Base-by-base conservation (phyloP, 1,140 invertebrate genomes). In the Heliconius nattereri region DNA sequence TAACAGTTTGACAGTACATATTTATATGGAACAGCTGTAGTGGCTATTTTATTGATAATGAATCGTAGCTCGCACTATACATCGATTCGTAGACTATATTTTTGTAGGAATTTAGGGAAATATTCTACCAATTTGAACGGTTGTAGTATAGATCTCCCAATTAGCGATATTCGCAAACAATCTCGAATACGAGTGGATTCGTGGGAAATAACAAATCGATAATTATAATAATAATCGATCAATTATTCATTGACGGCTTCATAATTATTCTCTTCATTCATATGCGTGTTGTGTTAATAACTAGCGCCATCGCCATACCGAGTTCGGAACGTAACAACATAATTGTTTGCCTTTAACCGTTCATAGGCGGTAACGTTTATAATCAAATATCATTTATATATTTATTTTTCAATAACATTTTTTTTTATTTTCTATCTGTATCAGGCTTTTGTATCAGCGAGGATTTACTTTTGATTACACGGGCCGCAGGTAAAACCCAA, bases 211-310 rank as follows among this genome's bases (percentile, higher is more conserved):
- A 29, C 1, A 66, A 29, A 66, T 66, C 26, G 60, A 16, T 66
- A 66, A 66, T 66, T 66, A 66, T 66, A 66, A 66, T 66, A 29
- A 66, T 66, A 76, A 76, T 66, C 75, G 57, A 66, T 76, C 60
- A 66, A 66, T 76, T 60, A 76, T 76, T 76, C 60, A 26, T 66
- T 66, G 60, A 66, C 60, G 60, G 60, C 60, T 26, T 71, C 70
- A 66, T 79, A 71, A 75, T 75, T 54, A 78, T 40, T 32, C 23
- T n/a, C 35, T 73, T 75, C 73, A 78, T 70, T 78, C 73, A 71
- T 49, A 70, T 79, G 78, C 60, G 60, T 11, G 32, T 35, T 79
- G 60, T 20, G 32, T 35, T 79, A 70, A 79, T 75, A 52, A 75
- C 73, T 71, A 40, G 73, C 73, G 78, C 73, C 78, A 75, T 79